Evolutionary conservation across 1,140 invertebrate genomes (phyloP).

Genomic region (Rhagoletis pomonella): DNA sequence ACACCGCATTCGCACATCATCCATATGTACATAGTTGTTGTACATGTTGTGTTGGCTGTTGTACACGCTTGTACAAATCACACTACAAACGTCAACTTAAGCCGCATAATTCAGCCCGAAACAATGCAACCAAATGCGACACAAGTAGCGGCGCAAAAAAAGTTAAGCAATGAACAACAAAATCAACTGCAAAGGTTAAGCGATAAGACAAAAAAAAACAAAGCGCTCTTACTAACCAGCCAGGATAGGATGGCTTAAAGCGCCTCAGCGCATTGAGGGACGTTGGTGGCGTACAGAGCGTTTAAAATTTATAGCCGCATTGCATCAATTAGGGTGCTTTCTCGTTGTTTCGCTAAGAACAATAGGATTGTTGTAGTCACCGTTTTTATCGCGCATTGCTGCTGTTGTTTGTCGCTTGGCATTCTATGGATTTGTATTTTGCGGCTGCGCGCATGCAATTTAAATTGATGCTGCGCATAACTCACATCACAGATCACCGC

Average conservation of each 20-base stretch:
- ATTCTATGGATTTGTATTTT: neutral
- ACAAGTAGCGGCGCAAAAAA: neutral
- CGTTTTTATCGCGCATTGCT: neutral
- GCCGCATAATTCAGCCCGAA: slow-evolving; percentile 23
- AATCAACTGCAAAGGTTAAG: slow-evolving; percentile 10
- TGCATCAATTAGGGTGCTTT: slow-evolving; percentile 54
- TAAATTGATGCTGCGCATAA: slow-evolving; percentile 49
- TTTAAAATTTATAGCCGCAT: slow-evolving; percentile 49
- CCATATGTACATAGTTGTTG: too few species aligned
- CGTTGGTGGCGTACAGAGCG: neutral
- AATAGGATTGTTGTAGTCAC: slow-evolving; percentile 20
- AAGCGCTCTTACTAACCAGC: neutral
- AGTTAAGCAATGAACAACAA: neutral
- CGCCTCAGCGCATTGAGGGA: neutral
- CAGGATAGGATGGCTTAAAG: neutral
- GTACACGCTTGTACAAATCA: slow-evolving; percentile 49
- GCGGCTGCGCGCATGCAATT: slow-evolving; percentile 45
- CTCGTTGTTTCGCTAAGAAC: slow-evolving; percentile 27
- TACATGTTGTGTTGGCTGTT: slow-evolving; percentile 9
- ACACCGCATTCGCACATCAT: neutral
- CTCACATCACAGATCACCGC: slow-evolving; percentile 39
- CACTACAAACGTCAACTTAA: slow-evolving; percentile 49
- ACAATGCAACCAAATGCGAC: slow-evolving; percentile 16
- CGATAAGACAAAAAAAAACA: slow-evolving; percentile 9
- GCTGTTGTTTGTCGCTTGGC: slow-evolving; percentile 1